phyloP scores from a whole-genome alignment of 2,113 vertebrate species.

The Tachycineta bicolor region DNA sequence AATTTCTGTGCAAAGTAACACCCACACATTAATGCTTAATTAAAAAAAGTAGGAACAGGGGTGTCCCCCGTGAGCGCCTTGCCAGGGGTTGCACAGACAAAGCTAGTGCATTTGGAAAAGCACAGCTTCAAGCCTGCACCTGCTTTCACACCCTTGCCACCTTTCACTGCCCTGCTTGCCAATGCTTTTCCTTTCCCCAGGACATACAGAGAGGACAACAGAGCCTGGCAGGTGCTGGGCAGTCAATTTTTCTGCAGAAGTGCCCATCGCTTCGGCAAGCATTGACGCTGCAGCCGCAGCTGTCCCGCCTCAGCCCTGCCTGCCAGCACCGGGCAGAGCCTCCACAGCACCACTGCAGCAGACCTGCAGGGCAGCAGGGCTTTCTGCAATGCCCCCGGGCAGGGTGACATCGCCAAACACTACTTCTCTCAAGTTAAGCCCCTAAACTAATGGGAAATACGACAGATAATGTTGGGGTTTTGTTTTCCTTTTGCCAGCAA shows the following conservation, averaged over 20 bases:
- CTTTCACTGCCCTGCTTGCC: not conserved
- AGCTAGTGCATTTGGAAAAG: not conserved
- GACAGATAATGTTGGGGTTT: not conserved
- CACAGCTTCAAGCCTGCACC: not conserved
- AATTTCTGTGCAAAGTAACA: not conserved
- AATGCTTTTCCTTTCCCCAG: not conserved
- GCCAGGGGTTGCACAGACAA: not conserved
- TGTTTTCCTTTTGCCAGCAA: not conserved
- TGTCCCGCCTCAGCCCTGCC: not conserved
- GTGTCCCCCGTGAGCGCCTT: not conserved
- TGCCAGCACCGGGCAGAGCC: not conserved
- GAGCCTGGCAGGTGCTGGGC: not conserved
- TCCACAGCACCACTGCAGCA: not conserved
- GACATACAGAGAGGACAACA: not conserved
- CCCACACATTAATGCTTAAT: not conserved
- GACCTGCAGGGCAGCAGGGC: not conserved
- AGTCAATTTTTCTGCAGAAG: not conserved
- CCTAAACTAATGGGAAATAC: not conserved
- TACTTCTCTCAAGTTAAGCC: not conserved
- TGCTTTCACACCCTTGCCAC: not conserved
- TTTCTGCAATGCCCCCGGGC: not conserved
- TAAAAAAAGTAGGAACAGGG: not conserved
- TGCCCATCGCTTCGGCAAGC: not conserved
- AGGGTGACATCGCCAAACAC: not conserved
- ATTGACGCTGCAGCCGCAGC: not conserved